These are phyloP conservation scores for Tenebrosternarchus preto DNA, from an alignment of 2,113 vertebrate genomes.

Conservation along the genomic window DNA sequence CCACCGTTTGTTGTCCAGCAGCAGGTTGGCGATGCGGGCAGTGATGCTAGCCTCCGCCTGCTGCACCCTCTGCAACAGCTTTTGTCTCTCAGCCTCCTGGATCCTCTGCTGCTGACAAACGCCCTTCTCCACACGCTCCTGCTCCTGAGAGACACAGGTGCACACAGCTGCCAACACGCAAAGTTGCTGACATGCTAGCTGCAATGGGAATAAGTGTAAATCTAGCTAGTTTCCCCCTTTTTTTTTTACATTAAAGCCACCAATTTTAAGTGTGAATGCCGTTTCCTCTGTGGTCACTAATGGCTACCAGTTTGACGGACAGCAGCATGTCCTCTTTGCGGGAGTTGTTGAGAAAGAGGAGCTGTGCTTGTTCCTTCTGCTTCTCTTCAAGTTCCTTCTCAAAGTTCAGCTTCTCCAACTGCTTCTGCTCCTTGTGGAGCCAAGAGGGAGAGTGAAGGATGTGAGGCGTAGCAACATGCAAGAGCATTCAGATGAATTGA, in stretches of 20 bases:
- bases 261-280: no score
- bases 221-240: no score
- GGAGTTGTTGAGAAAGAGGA: constrained; percentile 78
- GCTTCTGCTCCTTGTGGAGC: constrained; percentile 81
- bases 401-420: constrained; percentile 87
- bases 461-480: constrained; percentile 32
- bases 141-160: constrained; percentile 73
- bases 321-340: constrained; percentile 86
- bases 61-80: constrained; percentile 80
- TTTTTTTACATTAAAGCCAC: no score
- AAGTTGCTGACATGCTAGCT: no score
- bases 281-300: no score
- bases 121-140: constrained; percentile 81
- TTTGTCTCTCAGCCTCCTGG: constrained; percentile 80
- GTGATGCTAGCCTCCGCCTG: constrained; percentile 77
- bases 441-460: neutral
- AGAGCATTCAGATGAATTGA: neutral
- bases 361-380: constrained; percentile 83
- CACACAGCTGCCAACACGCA: neutral
- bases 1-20: constrained; percentile 86
- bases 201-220: no score
- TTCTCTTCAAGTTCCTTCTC: constrained; percentile 81
- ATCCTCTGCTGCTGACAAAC: constrained; percentile 79
- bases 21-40: constrained; percentile 80
- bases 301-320: constrained; percentile 83